phyloP scores from a whole-genome alignment of 2,888 invertebrate genomes.

The Lingula anatina region DNA sequence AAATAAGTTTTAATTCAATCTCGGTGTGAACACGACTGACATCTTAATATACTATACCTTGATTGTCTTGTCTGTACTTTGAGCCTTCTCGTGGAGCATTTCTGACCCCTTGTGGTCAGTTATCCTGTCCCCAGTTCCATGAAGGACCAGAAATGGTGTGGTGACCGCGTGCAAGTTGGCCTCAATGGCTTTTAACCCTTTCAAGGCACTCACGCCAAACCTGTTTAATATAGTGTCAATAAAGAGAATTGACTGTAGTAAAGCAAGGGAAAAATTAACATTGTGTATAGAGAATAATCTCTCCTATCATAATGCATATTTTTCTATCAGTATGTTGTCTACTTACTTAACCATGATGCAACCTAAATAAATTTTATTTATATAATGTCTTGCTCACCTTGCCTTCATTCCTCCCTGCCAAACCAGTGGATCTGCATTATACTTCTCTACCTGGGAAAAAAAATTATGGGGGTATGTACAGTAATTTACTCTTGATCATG shows the following conservation, averaged over 20 bases:
- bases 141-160: constrained; percentile 47
- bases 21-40: too few species aligned
- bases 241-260: too few species aligned
- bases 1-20: too few species aligned
- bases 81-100: constrained; percentile 30
- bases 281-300: too few species aligned
- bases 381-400: constrained; percentile 21
- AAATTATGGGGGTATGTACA: too few species aligned
- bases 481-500: too few species aligned
- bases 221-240: too few species aligned
- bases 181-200: constrained; percentile 32
- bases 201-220: constrained; percentile 27
- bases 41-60: constrained; percentile 31
- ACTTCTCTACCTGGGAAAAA: constrained; percentile 35
- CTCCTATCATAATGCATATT: too few species aligned
- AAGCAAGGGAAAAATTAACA: too few species aligned
- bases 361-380: too few species aligned
- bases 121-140: constrained; percentile 48
- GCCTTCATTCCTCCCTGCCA: constrained; percentile 48
- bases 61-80: constrained; percentile 41
- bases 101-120: constrained; percentile 42
- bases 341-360: too few species aligned
- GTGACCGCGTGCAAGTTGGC: constrained; percentile 24
- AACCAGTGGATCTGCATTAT: constrained; percentile 47
- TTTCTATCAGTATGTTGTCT: too few species aligned